Evolutionary conservation across 1,140 invertebrate genomes (phyloP).

Genomic region (Heliconius himera): DNA sequence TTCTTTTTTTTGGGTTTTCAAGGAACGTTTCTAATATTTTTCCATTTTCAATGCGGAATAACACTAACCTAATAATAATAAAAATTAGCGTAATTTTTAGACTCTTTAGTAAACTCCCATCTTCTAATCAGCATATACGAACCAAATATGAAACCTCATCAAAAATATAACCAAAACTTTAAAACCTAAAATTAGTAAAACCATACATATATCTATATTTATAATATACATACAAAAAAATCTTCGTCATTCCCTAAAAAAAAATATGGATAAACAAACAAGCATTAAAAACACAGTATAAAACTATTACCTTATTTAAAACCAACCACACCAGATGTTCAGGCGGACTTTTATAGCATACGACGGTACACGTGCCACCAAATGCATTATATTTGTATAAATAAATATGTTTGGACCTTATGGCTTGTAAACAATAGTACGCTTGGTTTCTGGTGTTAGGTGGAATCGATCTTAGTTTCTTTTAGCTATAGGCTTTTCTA

Average conservation of each 20-base stretch:
- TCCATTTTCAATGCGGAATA: too few relatives aligned
- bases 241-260: neutral
- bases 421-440: neutral
- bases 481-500: neutral
- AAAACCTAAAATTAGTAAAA: too few relatives aligned
- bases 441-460: neutral
- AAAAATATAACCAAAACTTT: too few relatives aligned
- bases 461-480: neutral
- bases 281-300: neutral
- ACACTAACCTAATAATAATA: neutral
- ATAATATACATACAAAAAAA: neutral
- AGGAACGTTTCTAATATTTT: too few relatives aligned
- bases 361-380: conserved; percentile 41
- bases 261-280: conserved; percentile 12
- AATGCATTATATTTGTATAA: conserved; percentile 44
- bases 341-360: conserved; percentile 46
- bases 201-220: too few relatives aligned
- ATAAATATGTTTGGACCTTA: conserved; percentile 45
- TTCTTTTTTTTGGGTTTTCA: too few relatives aligned
- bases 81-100: neutral
- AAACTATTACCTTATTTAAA: conserved; percentile 34
- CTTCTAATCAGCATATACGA: too few relatives aligned
- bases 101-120: too few relatives aligned
- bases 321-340: conserved; percentile 46
- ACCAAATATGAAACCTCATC: too few relatives aligned